Percentiles rank a stretch among this genome's conserved stretches.
These are phyloP conservation scores for Chironomus tentans DNA, from an alignment of 2,888 invertebrate species.

Conservation along the genomic window DNA sequence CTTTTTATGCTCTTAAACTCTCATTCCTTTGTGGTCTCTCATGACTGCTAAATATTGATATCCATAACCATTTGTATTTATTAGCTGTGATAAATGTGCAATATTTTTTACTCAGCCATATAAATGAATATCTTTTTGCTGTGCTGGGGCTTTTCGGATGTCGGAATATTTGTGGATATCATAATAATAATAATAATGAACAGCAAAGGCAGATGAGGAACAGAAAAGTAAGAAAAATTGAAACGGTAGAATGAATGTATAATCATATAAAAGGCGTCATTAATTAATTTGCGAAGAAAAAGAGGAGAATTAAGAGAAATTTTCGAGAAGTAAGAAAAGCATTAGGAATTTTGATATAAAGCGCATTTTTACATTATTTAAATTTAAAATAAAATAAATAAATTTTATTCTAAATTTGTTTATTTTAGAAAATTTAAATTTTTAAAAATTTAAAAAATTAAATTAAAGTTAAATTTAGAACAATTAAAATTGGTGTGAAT, in stretches of 20 bases:
- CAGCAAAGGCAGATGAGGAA: neutral
- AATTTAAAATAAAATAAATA: too few relatives aligned
- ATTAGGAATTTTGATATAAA: too few relatives aligned
- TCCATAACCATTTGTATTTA: conserved; percentile 6
- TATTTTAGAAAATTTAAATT: too few relatives aligned
- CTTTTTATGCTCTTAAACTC: too few relatives aligned
- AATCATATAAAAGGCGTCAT: neutral
- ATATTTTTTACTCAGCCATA: neutral
- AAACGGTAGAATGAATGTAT: neutral
- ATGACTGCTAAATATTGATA: neutral
- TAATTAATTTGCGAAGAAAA: neutral
- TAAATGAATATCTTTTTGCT: neutral
- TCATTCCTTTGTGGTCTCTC: neutral
- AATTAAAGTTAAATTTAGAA: too few relatives aligned
- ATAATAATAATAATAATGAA: neutral
- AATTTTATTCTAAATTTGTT: too few relatives aligned
- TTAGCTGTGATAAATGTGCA: conserved; percentile 6
- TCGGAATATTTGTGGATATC: neutral
- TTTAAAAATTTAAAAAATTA: too few relatives aligned
- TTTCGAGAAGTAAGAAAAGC: too few relatives aligned
- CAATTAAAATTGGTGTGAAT: too few relatives aligned
- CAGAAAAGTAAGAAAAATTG: neutral
- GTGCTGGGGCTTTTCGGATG: neutral
- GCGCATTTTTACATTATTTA: too few relatives aligned
- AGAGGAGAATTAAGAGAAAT: too few relatives aligned